phyloP scores from a whole-genome alignment of 2,797 vertebrate genomes.

The Sebastes goodei region DNA sequence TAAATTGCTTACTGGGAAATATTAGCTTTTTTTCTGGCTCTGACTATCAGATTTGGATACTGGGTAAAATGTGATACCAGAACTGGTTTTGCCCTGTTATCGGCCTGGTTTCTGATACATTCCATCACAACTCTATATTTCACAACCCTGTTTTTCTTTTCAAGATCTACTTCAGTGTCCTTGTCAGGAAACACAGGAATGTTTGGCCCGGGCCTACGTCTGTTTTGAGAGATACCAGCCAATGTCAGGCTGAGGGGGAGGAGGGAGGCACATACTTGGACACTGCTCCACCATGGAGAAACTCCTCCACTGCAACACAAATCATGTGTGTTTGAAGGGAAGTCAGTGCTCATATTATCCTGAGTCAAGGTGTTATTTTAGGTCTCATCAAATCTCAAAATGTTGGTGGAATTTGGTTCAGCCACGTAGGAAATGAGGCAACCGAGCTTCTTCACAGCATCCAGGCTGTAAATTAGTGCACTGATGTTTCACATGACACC shows the following conservation, averaged over 20 bases:
- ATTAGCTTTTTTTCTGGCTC: neutral
- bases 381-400: too few relatives aligned
- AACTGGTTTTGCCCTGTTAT: neutral
- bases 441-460: neutral
- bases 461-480: neutral
- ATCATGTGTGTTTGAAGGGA: neutral
- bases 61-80: neutral
- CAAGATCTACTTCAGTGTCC: slow-evolving; percentile 16
- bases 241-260: slow-evolving; percentile 10
- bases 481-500: too few relatives aligned
- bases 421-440: neutral
- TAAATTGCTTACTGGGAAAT: neutral
- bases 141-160: neutral
- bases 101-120: neutral
- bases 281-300: neutral
- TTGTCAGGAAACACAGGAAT: slow-evolving; percentile 60
- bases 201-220: slow-evolving; percentile 12
- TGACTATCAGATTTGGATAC: neutral
- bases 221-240: slow-evolving; percentile 60
- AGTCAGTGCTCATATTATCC: neutral
- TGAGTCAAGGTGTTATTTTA: neutral
- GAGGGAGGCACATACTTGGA: slow-evolving; percentile 7
- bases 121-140: neutral
- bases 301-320: slow-evolving; percentile 26
- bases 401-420: neutral